These are phyloP conservation scores for Macaria liturata DNA, from an alignment of 2,888 invertebrate species.

Conservation along the genomic window DNA sequence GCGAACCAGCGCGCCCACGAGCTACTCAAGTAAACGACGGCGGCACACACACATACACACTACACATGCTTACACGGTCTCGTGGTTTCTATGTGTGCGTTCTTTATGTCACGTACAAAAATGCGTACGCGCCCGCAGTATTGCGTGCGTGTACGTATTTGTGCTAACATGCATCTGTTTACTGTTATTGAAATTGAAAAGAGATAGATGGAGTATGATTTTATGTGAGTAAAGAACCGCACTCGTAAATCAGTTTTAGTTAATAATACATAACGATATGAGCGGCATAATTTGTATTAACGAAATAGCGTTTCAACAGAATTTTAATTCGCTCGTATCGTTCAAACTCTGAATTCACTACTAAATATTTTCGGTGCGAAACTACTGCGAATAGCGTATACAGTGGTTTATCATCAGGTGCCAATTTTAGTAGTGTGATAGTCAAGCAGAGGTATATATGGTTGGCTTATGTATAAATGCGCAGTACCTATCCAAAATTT, in stretches of 20 bases:
- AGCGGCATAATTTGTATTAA: neutral
- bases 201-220: constrained; percentile 2
- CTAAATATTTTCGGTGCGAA: constrained; percentile 14
- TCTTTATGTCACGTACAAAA: constrained; percentile 20
- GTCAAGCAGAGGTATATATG: constrained; percentile 11
- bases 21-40: constrained; percentile 92
- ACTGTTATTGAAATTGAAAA: neutral
- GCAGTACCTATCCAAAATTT: constrained; percentile 11
- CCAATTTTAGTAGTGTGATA: constrained; percentile 15
- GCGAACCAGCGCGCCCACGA: constrained; percentile 99
- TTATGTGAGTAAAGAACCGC: constrained; percentile 37
- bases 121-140: neutral
- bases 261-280: constrained; percentile 11
- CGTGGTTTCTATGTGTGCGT: constrained; percentile 54
- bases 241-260: constrained; percentile 11
- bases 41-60: constrained; percentile 54
- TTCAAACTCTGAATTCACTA: constrained; percentile 6
- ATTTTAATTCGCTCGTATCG: neutral
- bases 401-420: constrained; percentile 12
- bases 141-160: constrained; percentile 28
- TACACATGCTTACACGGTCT: constrained; percentile 62
- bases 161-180: constrained; percentile 19
- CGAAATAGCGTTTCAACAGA: no score
- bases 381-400: neutral
- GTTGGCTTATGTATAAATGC: constrained; percentile 11